Evolutionary conservation across 2,113 vertebrate species (phyloP).

Genomic region (Cercocebus atys): DNA sequence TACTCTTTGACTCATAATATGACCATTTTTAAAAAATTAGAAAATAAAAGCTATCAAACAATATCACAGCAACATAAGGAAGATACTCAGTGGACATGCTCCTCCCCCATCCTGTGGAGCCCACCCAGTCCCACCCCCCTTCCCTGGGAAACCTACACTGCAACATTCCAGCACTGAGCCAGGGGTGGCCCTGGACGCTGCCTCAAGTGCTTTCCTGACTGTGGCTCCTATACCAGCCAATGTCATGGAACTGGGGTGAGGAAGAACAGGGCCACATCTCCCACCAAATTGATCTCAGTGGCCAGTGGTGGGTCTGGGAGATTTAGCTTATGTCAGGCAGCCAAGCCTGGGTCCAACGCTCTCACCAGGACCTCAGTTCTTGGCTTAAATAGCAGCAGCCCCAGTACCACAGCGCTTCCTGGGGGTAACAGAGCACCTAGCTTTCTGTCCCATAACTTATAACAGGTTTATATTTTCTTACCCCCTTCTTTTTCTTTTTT

Average conservation of each 20-base stretch:
- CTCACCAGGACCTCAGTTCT: neutral
- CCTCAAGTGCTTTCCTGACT: slow-evolving; percentile 57
- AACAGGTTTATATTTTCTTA: neutral
- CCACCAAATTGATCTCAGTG: neutral
- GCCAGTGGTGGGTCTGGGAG: slow-evolving; percentile 24
- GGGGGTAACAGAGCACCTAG: slow-evolving; percentile 31
- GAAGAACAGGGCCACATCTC: neutral
- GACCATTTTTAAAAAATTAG: slow-evolving; percentile 19
- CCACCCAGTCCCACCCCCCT: neutral
- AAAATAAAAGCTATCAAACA: slow-evolving; percentile 27
- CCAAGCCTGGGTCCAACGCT: neutral
- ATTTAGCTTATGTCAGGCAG: slow-evolving; percentile 40
- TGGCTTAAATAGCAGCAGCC: slow-evolving; percentile 65
- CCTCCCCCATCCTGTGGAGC: neutral
- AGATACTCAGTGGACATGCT: neutral
- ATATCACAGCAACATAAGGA: neutral
- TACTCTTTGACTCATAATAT: slow-evolving; percentile 47
- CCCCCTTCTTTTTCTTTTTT: neutral
- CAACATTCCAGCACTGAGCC: neutral
- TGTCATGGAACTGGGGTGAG: neutral
- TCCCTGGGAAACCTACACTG: neutral
- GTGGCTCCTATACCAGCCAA: neutral
- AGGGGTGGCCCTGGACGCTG: neutral
- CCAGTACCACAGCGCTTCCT: neutral
- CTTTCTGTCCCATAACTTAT: neutral